Percentiles rank a stretch among this genome's conserved stretches.
phyloP scores from a whole-genome alignment of 2,797 vertebrate species.

The Megaceryle alcyon region DNA sequence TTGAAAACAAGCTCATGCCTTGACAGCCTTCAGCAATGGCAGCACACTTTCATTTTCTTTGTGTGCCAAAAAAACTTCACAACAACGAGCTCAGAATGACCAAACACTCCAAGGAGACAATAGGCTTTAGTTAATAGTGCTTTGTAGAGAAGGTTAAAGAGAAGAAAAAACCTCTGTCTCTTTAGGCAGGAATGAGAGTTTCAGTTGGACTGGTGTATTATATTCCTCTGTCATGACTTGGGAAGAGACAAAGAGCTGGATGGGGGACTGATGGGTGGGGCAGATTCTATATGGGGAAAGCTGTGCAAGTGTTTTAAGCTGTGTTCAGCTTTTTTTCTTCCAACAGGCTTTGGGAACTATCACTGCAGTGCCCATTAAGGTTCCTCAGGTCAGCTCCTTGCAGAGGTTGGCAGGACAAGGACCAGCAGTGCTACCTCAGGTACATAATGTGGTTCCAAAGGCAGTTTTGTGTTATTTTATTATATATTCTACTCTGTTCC shows the following conservation, averaged over 20 bases:
- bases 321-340: constrained; percentile 53
- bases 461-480: background rate
- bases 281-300: background rate
- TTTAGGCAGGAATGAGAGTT: background rate
- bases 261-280: background rate
- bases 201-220: background rate
- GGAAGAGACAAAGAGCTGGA: background rate
- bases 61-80: background rate
- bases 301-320: constrained; percentile 7
- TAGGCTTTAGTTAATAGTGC: background rate
- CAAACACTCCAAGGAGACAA: background rate
- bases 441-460: constrained; percentile 59
- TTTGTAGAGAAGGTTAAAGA: background rate
- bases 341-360: constrained; percentile 91
- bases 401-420: constrained; percentile 95
- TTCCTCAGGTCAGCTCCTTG: constrained; percentile 98
- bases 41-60: background rate
- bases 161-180: background rate
- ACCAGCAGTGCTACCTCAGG: constrained; percentile 97
- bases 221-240: background rate
- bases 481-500: background rate
- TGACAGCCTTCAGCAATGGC: background rate
- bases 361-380: constrained; percentile 92
- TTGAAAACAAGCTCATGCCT: background rate
- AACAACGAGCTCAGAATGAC: background rate